Conservation (phyloP, 2,888 invertebrate species). For the Aspidiotus destructor region DNA sequence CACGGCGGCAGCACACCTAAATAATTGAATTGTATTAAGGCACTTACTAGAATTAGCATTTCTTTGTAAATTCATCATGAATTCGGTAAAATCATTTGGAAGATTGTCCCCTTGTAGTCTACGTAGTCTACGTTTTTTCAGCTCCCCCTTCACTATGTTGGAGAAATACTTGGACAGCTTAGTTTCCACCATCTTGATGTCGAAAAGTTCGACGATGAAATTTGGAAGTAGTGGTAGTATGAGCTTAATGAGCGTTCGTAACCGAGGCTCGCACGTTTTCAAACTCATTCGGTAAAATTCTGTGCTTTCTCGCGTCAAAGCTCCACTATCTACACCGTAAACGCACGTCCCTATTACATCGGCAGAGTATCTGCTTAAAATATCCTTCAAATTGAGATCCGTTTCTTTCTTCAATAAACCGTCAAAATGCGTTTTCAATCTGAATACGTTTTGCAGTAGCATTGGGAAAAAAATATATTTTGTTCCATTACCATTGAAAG, state of each 20-base stretch:
- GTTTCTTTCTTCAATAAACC: not conserved
- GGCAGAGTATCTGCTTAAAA: constrained; percentile 41
- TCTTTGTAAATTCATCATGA: constrained; percentile 18
- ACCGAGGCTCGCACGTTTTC: constrained; percentile 19
- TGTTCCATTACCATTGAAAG: constrained; percentile 6
- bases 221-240: constrained; percentile 21
- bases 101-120: not conserved
- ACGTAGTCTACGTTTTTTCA: not conserved
- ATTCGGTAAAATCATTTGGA: constrained; percentile 10
- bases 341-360: constrained; percentile 47
- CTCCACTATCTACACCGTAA: constrained; percentile 43
- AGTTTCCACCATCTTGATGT: constrained; percentile 16
- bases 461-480: constrained; percentile 1
- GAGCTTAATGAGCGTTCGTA: constrained; percentile 20
- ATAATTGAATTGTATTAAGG: no score
- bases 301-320: not conserved
- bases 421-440: constrained; percentile 13
- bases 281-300: constrained; percentile 25
- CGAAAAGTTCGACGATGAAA: constrained; percentile 17
- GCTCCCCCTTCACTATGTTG: not conserved
- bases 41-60: not conserved
- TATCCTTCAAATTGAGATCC: constrained; percentile 21
- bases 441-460: constrained; percentile 7
- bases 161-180: constrained; percentile 18
- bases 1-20: no score